Evolutionary conservation across 2,797 vertebrate species (phyloP).

Genomic region (Tympanoctomys barrerae): DNA sequence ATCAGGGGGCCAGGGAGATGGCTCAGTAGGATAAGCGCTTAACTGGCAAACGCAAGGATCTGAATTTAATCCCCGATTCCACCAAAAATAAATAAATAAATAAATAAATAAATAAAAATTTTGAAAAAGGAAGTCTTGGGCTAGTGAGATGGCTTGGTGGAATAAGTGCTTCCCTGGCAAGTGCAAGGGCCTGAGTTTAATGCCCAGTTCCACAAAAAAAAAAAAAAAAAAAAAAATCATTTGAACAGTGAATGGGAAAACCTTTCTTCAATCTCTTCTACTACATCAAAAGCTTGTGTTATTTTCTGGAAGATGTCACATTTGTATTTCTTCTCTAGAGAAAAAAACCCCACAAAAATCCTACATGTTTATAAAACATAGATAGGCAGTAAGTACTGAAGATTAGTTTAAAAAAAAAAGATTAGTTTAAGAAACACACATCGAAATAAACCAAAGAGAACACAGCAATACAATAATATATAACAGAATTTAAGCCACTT

Average conservation of each 20-base stretch:
- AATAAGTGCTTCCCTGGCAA: too few relatives aligned
- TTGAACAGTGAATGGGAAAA: background rate
- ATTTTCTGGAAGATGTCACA: background rate
- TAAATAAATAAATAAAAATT: too few relatives aligned
- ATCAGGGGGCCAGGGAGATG: too few relatives aligned
- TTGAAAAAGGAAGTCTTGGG: too few relatives aligned
- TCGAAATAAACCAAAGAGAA: background rate
- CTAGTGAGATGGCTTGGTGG: too few relatives aligned
- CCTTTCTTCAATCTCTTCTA: background rate
- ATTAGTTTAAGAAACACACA: background rate
- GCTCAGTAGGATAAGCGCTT: too few relatives aligned
- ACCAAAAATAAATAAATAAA: too few relatives aligned
- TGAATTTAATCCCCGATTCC: too few relatives aligned
- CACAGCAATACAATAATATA: background rate
- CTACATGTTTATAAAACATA: conserved; percentile 38
- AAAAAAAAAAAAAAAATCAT: background rate
- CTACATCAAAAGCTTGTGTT: background rate
- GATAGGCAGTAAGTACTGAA: background rate
- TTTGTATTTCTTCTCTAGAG: conserved; percentile 3
- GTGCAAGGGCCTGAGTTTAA: too few relatives aligned
- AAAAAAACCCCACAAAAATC: background rate
- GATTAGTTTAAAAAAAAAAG: background rate
- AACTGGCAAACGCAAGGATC: too few relatives aligned
- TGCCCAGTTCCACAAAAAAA: too few relatives aligned
- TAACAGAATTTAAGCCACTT: conserved; percentile 2